Conservation (phyloP, 2,113 vertebrate species). For the Cariama cristata region DNA sequence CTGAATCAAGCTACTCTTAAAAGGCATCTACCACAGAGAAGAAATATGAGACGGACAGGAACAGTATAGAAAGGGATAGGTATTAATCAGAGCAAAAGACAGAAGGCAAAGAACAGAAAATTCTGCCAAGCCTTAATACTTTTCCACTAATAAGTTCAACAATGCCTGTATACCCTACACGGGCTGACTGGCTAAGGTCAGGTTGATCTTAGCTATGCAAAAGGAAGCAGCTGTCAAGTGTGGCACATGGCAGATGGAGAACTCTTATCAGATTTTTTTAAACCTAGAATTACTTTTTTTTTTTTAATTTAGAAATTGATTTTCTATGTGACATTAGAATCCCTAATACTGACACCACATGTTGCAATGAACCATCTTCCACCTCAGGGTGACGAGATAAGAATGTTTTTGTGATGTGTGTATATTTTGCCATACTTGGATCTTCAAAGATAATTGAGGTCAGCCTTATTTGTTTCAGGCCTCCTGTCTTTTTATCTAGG, state of each 20-base stretch:
- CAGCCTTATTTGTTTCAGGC: neutral
- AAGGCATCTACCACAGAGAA: conserved; percentile 46
- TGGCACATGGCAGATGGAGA: conserved; percentile 42
- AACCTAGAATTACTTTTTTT: conserved; percentile 35
- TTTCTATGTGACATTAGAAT: conserved; percentile 40
- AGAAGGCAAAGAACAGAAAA: conserved; percentile 52
- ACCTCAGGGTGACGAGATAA: neutral
- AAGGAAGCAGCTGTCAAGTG: conserved; percentile 54
- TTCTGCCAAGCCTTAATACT: conserved; percentile 64
- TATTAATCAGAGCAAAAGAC: conserved; percentile 63
- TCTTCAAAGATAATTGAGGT: neutral
- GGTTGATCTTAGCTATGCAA: conserved; percentile 59
- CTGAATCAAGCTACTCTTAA: conserved; percentile 60
- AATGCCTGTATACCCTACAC: conserved; percentile 13
- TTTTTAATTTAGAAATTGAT: conserved; percentile 56
- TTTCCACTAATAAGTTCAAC: conserved; percentile 43
- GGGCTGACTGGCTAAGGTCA: conserved; percentile 43
- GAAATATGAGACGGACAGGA: conserved; percentile 66
- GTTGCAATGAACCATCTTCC: neutral
- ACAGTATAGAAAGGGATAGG: conserved; percentile 1
- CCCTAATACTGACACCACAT: neutral
- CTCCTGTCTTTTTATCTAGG: neutral
- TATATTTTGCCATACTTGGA: neutral
- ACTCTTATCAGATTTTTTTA: conserved; percentile 65
- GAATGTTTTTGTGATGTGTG: neutral